Conservation (phyloP, 2,797 vertebrate species). For the Ctenopoma multispine region DNA sequence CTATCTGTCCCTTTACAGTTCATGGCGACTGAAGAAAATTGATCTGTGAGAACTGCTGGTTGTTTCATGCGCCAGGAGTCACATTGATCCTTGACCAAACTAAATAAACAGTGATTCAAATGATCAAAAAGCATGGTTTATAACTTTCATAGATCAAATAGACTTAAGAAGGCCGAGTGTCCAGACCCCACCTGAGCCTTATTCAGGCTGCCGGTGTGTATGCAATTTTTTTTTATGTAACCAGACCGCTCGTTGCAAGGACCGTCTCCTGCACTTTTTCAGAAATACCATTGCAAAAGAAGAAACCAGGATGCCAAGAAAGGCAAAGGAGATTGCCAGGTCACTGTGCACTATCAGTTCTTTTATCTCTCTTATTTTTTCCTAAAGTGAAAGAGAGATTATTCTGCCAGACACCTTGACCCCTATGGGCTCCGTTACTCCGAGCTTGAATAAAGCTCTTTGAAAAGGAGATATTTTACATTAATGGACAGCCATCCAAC, state of each 20-base stretch:
- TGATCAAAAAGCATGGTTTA: slow-evolving; percentile 60
- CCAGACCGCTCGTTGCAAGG: slow-evolving; percentile 29
- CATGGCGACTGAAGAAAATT: slow-evolving; percentile 57
- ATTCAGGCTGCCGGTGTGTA: slow-evolving; percentile 16
- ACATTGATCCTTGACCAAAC: slow-evolving; percentile 65
- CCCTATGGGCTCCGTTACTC: slow-evolving; percentile 77
- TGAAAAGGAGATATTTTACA: slow-evolving; percentile 86
- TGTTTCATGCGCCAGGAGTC: slow-evolving; percentile 44
- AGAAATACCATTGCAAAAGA: no score
- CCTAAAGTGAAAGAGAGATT: slow-evolving; percentile 72
- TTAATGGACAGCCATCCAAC: slow-evolving; percentile 87
- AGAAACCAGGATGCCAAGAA: slow-evolving; percentile 60
- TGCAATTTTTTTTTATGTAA: slow-evolving; percentile 50
- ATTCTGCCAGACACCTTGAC: slow-evolving; percentile 79
- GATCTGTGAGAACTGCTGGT: slow-evolving; percentile 60
- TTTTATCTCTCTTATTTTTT: slow-evolving; percentile 61
- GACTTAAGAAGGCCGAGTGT: slow-evolving; percentile 18
- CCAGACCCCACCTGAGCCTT: slow-evolving; percentile 23
- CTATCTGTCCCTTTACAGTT: slow-evolving; percentile 49
- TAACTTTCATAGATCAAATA: slow-evolving; percentile 57
- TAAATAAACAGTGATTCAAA: slow-evolving; percentile 62
- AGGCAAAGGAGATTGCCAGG: slow-evolving; percentile 60
- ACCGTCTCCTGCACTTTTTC: slow-evolving; percentile 44
- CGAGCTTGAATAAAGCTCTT: slow-evolving; percentile 84
- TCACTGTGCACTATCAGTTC: slow-evolving; percentile 47